Evolutionary conservation across 30 jellyfish, hydroid and myxozoan genomes (phyloP).

Genomic region (Hydractinia symbiolongicarpus): DNA sequence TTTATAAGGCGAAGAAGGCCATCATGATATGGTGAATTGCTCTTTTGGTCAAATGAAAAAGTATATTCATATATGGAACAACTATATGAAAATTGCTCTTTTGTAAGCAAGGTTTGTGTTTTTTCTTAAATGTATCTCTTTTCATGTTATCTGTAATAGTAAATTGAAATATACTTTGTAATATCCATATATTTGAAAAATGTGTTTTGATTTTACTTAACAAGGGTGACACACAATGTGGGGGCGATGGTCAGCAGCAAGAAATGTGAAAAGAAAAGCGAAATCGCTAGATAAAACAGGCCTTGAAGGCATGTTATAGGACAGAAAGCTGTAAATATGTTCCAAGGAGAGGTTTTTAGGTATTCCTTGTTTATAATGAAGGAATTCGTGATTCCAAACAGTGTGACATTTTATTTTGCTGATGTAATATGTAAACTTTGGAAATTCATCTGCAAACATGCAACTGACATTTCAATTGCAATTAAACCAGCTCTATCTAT

Average conservation of each 20-base stretch:
- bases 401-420: slow-evolving; percentile 1
- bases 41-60: not conserved
- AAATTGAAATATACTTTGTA: not conserved
- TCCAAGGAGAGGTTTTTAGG: slow-evolving; percentile 28
- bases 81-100: not conserved
- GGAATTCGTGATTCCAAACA: not conserved
- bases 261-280: slow-evolving; percentile 3
- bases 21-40: not conserved
- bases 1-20: slow-evolving; percentile 6
- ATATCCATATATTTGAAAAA: not conserved
- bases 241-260: slow-evolving; percentile 28
- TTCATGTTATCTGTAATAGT: not conserved
- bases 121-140: not conserved
- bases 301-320: slow-evolving; percentile 28
- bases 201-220: not conserved
- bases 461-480: slow-evolving; percentile 24
- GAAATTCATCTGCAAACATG: slow-evolving; percentile 24
- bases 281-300: slow-evolving; percentile 33
- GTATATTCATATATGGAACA: not conserved
- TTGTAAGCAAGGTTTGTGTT: not conserved
- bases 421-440: slow-evolving; percentile 44
- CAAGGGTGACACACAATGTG: slow-evolving; percentile 13
- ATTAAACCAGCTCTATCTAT: slow-evolving; percentile 33
- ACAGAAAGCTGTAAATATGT: slow-evolving; percentile 33
- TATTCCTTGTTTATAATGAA: slow-evolving; percentile 19